phyloP scores from a whole-genome alignment of 1,140 invertebrate species.

The Calycopis cecrops region DNA sequence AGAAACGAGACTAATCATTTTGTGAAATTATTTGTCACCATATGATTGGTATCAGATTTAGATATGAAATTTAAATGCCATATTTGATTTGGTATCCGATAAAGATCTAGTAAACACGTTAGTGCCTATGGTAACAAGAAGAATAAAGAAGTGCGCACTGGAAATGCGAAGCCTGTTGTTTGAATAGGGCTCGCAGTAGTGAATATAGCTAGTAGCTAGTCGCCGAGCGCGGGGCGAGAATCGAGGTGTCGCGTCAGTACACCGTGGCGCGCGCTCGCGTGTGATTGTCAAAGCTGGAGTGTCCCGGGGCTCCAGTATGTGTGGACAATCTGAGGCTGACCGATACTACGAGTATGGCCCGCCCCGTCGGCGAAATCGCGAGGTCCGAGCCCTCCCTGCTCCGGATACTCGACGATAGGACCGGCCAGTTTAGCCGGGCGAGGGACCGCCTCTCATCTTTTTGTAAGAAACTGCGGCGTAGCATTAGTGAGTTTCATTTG shows the following conservation, averaged over 20 bases:
- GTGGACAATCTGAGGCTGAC: constrained; percentile 54
- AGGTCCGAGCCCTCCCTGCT: constrained; percentile 61
- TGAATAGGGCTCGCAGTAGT: constrained; percentile 44
- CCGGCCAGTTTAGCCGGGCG: constrained; percentile 57
- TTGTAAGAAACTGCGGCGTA: constrained; percentile 68
- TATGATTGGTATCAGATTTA: no score
- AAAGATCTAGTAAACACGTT: no score
- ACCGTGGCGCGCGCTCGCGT: constrained; percentile 57
- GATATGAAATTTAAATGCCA: no score
- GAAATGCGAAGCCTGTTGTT: constrained; percentile 25
- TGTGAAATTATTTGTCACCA: no score
- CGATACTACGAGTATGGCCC: constrained; percentile 46
- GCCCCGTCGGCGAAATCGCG: constrained; percentile 51
- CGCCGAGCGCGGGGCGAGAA: constrained; percentile 35
- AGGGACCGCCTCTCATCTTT: constrained; percentile 63
- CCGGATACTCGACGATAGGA: constrained; percentile 60
- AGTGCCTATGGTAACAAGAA: constrained; percentile 12
- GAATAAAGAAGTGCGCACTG: constrained; percentile 8
- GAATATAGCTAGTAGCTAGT: constrained; percentile 35
- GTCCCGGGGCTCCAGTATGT: constrained; percentile 61
- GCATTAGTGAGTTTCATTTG: constrained; percentile 60
- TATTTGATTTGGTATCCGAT: no score
- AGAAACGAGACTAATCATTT: no score
- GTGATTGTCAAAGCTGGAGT: constrained; percentile 65
- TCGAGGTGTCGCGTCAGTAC: constrained; percentile 49